A percentile compares a stretch with the other conserved stretches of the same genome.
phyloP scores from a whole-genome alignment of 2,797 vertebrate species.

The Danio jaintianensis region DNA sequence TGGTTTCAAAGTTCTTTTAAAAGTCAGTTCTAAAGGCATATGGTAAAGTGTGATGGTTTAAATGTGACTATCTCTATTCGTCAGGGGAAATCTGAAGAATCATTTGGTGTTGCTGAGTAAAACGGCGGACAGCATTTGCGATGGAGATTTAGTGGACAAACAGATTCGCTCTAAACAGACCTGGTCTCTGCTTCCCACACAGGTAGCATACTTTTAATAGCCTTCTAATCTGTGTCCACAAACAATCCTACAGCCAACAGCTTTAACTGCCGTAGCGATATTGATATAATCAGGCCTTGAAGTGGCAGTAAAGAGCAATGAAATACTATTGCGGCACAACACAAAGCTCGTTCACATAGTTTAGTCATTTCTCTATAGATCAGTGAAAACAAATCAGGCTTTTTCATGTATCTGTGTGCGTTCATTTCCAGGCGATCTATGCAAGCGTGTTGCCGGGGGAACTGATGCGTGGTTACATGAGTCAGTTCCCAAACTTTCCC shows the following conservation, averaged over 20 bases:
- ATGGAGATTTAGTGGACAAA: slow-evolving; percentile 94
- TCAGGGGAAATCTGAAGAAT: slow-evolving; percentile 87
- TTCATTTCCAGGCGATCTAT: slow-evolving; percentile 86
- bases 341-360: not conserved
- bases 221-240: not conserved
- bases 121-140: slow-evolving; percentile 93
- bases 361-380: not conserved
- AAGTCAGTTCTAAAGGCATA: not conserved
- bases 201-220: slow-evolving; percentile 77
- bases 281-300: not conserved
- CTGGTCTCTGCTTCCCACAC: slow-evolving; percentile 95
- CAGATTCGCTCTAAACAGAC: slow-evolving; percentile 90
- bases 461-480: slow-evolving; percentile 96
- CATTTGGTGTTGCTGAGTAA: slow-evolving; percentile 94
- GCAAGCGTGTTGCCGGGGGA: slow-evolving; percentile 96
- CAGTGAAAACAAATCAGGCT: not conserved
- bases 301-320: not conserved
- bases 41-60: not conserved
- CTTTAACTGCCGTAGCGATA: not conserved
- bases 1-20: not conserved
- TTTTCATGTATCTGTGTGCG: slow-evolving; percentile 24
- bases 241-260: not conserved
- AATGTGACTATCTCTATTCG: slow-evolving; percentile 2
- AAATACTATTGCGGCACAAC: not conserved
- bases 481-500: slow-evolving; percentile 92